Conservation (phyloP, 2,113 vertebrate species). For the Enhydra lutris region DNA sequence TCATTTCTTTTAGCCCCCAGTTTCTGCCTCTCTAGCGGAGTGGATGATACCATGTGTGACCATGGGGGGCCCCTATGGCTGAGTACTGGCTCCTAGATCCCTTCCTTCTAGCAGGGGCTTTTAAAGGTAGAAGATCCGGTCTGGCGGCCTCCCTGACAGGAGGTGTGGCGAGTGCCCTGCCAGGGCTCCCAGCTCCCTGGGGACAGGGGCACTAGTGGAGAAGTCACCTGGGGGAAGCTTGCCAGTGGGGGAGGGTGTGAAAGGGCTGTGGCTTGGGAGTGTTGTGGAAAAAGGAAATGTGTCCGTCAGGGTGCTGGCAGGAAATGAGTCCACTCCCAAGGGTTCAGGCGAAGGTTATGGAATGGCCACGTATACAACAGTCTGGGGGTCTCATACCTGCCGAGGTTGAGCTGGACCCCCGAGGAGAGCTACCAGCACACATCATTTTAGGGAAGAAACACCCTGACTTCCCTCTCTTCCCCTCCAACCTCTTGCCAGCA, state of each 20-base stretch:
- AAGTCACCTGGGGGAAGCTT: background rate
- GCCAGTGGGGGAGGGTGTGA: background rate
- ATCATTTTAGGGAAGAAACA: background rate
- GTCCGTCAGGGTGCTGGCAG: background rate
- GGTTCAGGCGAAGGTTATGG: background rate
- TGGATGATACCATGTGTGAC: background rate
- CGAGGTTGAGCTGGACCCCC: background rate
- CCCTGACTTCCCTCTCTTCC: background rate
- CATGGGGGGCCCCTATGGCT: background rate
- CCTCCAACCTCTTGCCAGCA: background rate
- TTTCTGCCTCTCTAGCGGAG: background rate
- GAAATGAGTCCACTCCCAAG: background rate
- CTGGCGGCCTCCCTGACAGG: background rate
- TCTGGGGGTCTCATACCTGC: background rate
- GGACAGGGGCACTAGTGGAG: background rate
- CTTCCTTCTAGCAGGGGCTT: background rate
- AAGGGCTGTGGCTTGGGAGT: background rate
- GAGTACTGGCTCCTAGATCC: background rate
- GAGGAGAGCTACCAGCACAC: background rate
- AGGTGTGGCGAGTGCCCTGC: background rate
- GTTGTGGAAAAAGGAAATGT: background rate
- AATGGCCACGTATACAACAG: background rate
- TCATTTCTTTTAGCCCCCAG: background rate
- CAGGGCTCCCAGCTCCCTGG: background rate
- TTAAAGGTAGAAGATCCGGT: background rate